Base-by-base conservation (phyloP, 2,888 invertebrate genomes). In the Pharmacophagus antenor region DNA sequence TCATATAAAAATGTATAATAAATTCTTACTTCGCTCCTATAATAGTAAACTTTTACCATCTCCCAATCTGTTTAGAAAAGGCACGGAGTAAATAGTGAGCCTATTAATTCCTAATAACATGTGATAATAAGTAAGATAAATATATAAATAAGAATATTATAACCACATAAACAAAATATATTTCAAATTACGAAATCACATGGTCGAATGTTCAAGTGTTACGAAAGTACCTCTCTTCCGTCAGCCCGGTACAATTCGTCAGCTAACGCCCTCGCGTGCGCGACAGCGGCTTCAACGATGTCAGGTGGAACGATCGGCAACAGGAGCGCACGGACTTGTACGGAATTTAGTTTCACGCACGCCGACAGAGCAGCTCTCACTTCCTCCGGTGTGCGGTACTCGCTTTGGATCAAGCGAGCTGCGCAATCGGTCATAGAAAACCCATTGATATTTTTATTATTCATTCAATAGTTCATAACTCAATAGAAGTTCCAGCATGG, bases 311-410 rank as follows among this genome's bases (percentile, higher is more conserved):
- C 89, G 41, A 91, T 84, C 71, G 92, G 92, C 61, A 91, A 72
- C 56, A 99, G 89, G 62, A 99, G 84, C 20, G 97, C 97, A 55
- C 96, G 93, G 71, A 99, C 93, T 85, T 99, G 99, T 65, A 98
- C 92, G 0, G 99, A 99, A 91, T 99, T 99, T 65, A 99, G 92
- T 76, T 99, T 98, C 91, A 98, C 98, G 85, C 99, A 99, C 25
- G 97, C 95, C 55, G 97, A 95, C 58, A 97, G 95, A 65, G 99
- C 93, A 58, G 95, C 95, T 48, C 97, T 96, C 49, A 97, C 93
- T 76, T 99, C 98, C 69, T 98, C 98, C 7, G 95, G 94, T 1
- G 74, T 76, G 0, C 86, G 82, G 71, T 88, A 88, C 64, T 79
- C 77, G 65, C 87, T 84, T 56, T 89, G 88, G 67, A 90, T 87